Evolutionary conservation across 2,113 vertebrate species (phyloP).

Genomic region (Dendrocopos noguchii): DNA sequence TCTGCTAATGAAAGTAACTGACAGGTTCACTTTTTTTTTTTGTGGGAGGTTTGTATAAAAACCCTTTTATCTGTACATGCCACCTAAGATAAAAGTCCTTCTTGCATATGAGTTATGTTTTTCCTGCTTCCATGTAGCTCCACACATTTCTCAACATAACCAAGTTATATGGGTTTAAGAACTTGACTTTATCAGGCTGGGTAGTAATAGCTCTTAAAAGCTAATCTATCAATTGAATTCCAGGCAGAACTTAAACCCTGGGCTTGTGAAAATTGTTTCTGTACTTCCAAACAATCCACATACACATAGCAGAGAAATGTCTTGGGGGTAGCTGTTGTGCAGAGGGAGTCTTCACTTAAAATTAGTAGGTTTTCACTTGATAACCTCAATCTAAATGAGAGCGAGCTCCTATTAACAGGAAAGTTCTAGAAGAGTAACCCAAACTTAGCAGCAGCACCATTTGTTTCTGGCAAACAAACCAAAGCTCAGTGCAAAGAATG

Average conservation of each 20-base stretch:
- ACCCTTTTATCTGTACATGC: background rate
- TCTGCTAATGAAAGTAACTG: background rate
- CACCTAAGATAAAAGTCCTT: background rate
- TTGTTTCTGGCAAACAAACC: background rate
- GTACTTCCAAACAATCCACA: rapidly evolving
- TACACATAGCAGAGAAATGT: rapidly evolving
- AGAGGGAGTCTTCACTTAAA: background rate
- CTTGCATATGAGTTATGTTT: background rate
- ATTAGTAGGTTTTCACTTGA: background rate
- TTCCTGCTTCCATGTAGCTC: background rate
- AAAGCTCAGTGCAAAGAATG: background rate
- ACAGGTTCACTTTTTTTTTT: background rate
- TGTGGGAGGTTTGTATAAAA: background rate
- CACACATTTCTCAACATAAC: background rate
- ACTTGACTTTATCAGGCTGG: background rate
- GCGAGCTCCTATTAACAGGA: background rate
- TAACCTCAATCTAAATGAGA: background rate
- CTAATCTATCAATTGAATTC: background rate
- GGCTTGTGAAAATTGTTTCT: background rate
- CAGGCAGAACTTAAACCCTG: too few species aligned
- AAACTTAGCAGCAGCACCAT: background rate
- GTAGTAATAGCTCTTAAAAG: background rate
- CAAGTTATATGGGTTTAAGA: background rate
- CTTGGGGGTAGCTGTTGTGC: background rate
- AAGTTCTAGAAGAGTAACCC: background rate